Evolutionary conservation across 2,113 vertebrate species (phyloP).

Genomic region (Regulus satrapa): DNA sequence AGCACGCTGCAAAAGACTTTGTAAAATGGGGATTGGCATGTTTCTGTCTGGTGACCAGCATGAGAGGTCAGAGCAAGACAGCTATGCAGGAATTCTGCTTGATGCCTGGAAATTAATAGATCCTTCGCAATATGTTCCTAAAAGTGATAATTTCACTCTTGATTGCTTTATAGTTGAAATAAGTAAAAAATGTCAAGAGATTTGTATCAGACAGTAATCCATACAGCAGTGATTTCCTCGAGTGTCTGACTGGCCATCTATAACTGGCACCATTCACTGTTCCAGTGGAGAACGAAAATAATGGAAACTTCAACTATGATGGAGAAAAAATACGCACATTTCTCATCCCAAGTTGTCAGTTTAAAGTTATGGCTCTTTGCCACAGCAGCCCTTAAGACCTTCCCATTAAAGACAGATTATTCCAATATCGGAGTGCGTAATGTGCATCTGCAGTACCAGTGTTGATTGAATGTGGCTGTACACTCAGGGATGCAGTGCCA

Average conservation of each 20-base stretch:
- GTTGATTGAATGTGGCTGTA: not conserved
- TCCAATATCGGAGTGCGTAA: not conserved
- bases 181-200: not conserved
- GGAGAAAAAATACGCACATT: constrained; percentile 10
- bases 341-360: constrained; percentile 31
- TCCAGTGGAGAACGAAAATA: constrained; percentile 39
- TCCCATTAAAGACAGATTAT: constrained; percentile 6
- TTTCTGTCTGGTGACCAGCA: not conserved
- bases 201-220: not conserved
- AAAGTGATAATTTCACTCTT: constrained; percentile 39
- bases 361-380: constrained; percentile 23
- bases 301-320: constrained; percentile 13
- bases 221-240: not conserved
- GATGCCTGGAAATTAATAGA: constrained; percentile 1
- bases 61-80: not conserved
- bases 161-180: constrained; percentile 29
- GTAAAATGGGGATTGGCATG: not conserved
- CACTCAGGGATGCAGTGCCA: not conserved
- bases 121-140: not conserved
- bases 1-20: not conserved
- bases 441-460: not conserved
- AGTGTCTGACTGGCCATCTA: constrained; percentile 32
- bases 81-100: not conserved
- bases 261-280: constrained; percentile 34
- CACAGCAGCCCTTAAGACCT: not conserved